phyloP scores from a whole-genome alignment of 2,113 vertebrate genomes.

The Ellobius talpinus region DNA sequence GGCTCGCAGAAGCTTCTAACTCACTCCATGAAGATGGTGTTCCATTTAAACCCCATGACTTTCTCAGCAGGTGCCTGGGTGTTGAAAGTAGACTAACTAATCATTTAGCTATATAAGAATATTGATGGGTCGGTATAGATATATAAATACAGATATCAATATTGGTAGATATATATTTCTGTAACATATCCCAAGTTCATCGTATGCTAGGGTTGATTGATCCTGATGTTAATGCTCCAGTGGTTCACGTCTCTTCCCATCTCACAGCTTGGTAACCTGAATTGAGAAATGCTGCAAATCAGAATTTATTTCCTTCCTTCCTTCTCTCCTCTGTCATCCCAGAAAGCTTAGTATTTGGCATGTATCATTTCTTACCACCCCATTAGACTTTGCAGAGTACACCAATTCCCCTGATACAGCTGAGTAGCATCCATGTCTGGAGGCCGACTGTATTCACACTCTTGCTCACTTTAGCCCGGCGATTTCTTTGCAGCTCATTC shows the following conservation, averaged over 20 bases:
- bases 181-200: not conserved
- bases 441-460: not conserved
- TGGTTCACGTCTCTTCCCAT: not conserved
- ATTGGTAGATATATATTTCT: not conserved
- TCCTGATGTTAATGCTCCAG: not conserved
- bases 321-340: not conserved
- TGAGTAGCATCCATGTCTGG: not conserved
- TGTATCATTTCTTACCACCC: not conserved
- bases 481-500: not conserved
- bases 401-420: not conserved
- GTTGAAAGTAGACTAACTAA: not conserved
- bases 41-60: not conserved
- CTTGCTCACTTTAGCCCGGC: not conserved
- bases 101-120: not conserved
- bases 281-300: constrained; percentile 6
- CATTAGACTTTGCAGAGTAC: not conserved
- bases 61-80: not conserved
- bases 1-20: not conserved
- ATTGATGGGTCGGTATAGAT: not conserved
- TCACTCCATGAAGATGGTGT: constrained; percentile 1
- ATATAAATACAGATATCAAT: not conserved
- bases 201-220: not conserved
- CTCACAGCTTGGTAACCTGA: not conserved
- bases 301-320: not conserved
- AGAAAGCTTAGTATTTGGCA: not conserved